Evolutionary conservation across 2,797 vertebrate genomes (phyloP).

Genomic region (Xiphophorus birchmanni): DNA sequence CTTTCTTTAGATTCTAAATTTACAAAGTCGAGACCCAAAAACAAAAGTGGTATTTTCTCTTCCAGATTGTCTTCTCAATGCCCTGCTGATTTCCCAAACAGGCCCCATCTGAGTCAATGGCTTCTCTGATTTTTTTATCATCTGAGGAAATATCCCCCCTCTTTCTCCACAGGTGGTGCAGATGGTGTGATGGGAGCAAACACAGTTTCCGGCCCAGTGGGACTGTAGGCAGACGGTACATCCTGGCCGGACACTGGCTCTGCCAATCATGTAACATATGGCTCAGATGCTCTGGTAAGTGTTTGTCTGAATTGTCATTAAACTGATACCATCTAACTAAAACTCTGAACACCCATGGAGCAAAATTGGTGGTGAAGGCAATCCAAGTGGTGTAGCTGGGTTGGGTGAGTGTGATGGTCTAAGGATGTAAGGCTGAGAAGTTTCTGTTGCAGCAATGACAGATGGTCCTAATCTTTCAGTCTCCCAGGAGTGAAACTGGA

Average conservation of each 20-base stretch:
- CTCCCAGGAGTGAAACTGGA: constrained; percentile 47
- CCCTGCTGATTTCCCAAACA: constrained; percentile 1
- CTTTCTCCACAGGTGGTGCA: constrained; percentile 48
- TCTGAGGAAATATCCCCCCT: constrained; percentile 8
- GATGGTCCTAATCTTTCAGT: constrained; percentile 71
- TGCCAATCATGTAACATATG: constrained; percentile 85
- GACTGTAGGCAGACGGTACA: constrained; percentile 81
- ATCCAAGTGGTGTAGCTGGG: constrained; percentile 28
- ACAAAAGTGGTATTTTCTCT: not conserved
- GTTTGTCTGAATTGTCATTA: constrained; percentile 67
- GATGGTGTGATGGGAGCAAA: constrained; percentile 44
- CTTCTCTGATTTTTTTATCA: not conserved
- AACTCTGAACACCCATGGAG: constrained; percentile 18
- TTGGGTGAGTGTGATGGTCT: constrained; percentile 27
- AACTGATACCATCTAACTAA: constrained; percentile 22
- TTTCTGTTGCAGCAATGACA: constrained; percentile 80
- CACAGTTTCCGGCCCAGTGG: constrained; percentile 78
- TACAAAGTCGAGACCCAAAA: not conserved
- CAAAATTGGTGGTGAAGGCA: constrained; percentile 52
- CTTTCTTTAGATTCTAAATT: not conserved
- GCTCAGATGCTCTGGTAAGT: constrained; percentile 87
- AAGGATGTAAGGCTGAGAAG: constrained; percentile 72
- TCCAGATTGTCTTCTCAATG: not conserved
- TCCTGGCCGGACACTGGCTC: constrained; percentile 84
- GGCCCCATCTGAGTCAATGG: not conserved